Percentiles rank a stretch among this genome's conserved stretches.
Evolutionary conservation across 2,888 invertebrate genomes (phyloP).

Genomic region (Cetonia aurata): DNA sequence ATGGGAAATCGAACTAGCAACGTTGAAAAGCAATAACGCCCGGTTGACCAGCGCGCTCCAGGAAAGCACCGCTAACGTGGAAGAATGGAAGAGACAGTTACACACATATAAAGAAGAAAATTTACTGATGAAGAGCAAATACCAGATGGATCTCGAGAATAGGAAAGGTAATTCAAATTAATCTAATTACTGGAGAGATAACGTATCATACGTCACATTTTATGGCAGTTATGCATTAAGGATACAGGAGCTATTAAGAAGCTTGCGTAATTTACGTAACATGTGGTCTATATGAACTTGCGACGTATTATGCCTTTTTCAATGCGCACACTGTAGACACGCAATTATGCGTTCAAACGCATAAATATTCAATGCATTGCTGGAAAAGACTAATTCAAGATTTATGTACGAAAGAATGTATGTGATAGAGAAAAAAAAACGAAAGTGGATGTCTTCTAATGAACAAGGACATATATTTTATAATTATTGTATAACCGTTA

Average conservation of each 20-base stretch:
- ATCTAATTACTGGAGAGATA: too few species aligned
- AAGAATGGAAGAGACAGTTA: conserved; percentile 97
- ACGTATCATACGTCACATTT: too few species aligned
- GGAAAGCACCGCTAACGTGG: conserved; percentile 96
- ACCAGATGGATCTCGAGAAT: conserved; percentile 78
- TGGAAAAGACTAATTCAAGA: neutral
- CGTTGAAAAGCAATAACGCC: conserved; percentile 95
- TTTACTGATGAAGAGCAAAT: conserved; percentile 82
- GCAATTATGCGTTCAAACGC: neutral
- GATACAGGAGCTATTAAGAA: conserved; percentile 7
- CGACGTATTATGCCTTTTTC: neutral
- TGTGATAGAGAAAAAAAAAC: conserved; percentile 7
- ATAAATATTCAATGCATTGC: neutral
- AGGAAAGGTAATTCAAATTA: conserved; percentile 69
- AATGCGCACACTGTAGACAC: neutral
- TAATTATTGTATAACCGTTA: too few species aligned
- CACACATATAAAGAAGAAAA: conserved; percentile 94
- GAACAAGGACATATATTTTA: conserved; percentile 15
- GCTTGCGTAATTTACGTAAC: conserved; percentile 17
- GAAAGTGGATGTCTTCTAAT: conserved; percentile 25
- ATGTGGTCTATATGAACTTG: conserved; percentile 21
- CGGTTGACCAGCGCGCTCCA: conserved; percentile 95
- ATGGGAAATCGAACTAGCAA: conserved; percentile 97
- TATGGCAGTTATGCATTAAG: neutral
- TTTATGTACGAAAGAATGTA: neutral